These are phyloP conservation scores for Arctia plantaginis DNA, from an alignment of 2,888 invertebrate species.

Conservation along the genomic window DNA sequence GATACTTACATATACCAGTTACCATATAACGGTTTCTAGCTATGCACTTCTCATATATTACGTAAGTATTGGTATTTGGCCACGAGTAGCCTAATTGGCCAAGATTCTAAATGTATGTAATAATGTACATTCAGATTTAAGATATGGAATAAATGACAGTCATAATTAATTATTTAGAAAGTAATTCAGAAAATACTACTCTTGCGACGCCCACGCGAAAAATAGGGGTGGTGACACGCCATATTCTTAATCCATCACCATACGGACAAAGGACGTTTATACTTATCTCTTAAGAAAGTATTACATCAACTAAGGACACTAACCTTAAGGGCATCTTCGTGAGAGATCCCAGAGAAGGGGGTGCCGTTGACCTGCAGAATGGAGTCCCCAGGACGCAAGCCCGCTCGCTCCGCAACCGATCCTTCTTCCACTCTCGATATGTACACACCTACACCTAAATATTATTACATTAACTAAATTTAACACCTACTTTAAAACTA, in stretches of 20 bases:
- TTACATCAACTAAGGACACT: constrained; percentile 49
- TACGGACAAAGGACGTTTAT: too few relatives aligned
- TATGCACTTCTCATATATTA: constrained; percentile 35
- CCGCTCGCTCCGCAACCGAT: constrained; percentile 95
- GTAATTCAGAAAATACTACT: too few relatives aligned
- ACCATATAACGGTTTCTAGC: constrained; percentile 33
- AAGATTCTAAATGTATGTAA: constrained; percentile 11
- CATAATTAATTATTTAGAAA: too few relatives aligned
- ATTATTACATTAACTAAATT: constrained; percentile 59
- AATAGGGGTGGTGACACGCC: too few relatives aligned
- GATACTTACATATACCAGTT: constrained; percentile 21
- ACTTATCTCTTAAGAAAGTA: background rate
- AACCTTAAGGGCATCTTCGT: constrained; percentile 97
- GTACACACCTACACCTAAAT: constrained; percentile 94
- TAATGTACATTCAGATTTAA: background rate
- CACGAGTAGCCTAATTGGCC: constrained; percentile 22
- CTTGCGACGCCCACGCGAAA: too few relatives aligned
- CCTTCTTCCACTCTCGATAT: constrained; percentile 96
- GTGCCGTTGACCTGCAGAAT: constrained; percentile 98
- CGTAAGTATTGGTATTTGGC: constrained; percentile 15
- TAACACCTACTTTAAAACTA: constrained; percentile 47
- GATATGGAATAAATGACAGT: too few relatives aligned
- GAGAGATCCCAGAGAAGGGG: constrained; percentile 96
- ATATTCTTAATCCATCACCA: background rate
- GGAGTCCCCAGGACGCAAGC: constrained; percentile 96